phyloP scores from a whole-genome alignment of 2,113 vertebrate genomes.

The Bujurquina vittata region DNA sequence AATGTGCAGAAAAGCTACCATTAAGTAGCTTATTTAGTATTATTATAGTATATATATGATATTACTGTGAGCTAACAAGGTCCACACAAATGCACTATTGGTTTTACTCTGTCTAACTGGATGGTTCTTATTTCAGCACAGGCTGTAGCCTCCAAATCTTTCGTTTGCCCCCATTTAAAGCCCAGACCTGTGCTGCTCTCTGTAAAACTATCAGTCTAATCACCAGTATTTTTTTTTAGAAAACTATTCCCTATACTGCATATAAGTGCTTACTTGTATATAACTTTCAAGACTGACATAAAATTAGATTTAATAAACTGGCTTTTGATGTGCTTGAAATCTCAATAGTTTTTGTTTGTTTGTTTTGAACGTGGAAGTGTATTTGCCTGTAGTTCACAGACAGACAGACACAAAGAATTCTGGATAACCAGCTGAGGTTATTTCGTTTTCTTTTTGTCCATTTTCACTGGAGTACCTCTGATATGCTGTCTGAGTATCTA shows the following conservation, averaged over 20 bases:
- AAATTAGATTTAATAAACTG: not conserved
- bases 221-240: not conserved
- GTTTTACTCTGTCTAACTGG: not conserved
- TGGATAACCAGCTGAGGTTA: not conserved
- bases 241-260: not conserved
- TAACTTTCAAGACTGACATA: not conserved
- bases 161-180: not conserved
- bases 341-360: too few relatives aligned
- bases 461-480: not conserved
- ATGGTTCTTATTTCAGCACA: not conserved
- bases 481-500: not conserved
- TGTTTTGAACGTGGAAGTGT: too few relatives aligned
- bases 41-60: not conserved
- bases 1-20: not conserved
- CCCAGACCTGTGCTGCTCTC: not conserved
- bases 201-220: not conserved
- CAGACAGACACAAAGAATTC: not conserved
- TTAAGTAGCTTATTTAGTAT: not conserved
- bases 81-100: accelerated
- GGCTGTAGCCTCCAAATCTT: not conserved
- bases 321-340: too few relatives aligned
- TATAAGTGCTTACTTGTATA: not conserved
- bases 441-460: not conserved
- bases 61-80: not conserved
- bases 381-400: not conserved